Conservation (phyloP, 2,113 vertebrate species). For the Aythya baeri region DNA sequence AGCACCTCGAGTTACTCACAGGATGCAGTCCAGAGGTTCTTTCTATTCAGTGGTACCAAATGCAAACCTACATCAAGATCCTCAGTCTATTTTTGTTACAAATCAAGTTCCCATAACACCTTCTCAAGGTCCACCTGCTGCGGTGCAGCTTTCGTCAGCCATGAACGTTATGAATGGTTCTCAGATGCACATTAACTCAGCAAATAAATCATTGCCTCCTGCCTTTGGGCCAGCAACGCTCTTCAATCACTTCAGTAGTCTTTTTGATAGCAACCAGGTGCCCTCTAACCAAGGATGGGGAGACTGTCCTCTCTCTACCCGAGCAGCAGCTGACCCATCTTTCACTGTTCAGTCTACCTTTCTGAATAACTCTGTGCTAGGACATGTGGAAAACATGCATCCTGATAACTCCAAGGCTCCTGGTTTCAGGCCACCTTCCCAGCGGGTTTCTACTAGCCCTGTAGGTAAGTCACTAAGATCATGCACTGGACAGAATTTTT, state of each 20-base stretch:
- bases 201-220: conserved; percentile 89
- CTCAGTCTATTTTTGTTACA: conserved; percentile 93
- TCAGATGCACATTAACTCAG: conserved; percentile 92
- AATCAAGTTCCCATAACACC: conserved; percentile 82
- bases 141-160: conserved; percentile 90
- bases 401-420: conserved; percentile 95
- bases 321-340: conserved; percentile 89
- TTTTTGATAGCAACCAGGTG: conserved; percentile 94
- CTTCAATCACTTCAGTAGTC: conserved; percentile 97
- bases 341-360: conserved; percentile 89
- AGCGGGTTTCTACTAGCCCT: conserved; percentile 92
- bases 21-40: conserved; percentile 93
- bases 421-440: conserved; percentile 91
- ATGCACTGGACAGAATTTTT: background rate
- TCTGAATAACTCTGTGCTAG: conserved; percentile 86
- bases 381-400: conserved; percentile 92
- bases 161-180: conserved; percentile 94
- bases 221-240: conserved; percentile 92
- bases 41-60: conserved; percentile 90
- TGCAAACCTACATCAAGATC: conserved; percentile 85
- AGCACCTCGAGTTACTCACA: conserved; percentile 86
- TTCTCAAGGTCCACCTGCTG: conserved; percentile 83
- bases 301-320: conserved; percentile 88
- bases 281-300: conserved; percentile 96
- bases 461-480: conserved; percentile 82